A percentile compares a stretch with the other conserved stretches of the same genome.
Evolutionary conservation across 2,113 vertebrate species (phyloP).

Genomic region (zebrafish (Danio rerio)): GRCz12tu NC_133182.1:13457001-13457500

Average conservation of each 20-base stretch:
- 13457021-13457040: not conserved
- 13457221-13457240: not conserved
- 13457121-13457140: not conserved
- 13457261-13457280: too few relatives aligned
- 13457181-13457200: not conserved
- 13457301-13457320: too few relatives aligned
- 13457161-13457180: not conserved
- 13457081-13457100: not conserved
- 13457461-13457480: too few relatives aligned
- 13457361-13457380: too few relatives aligned
- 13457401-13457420: too few relatives aligned
- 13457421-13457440: too few relatives aligned
- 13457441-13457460: too few relatives aligned
- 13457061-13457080: not conserved
- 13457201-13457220: not conserved
- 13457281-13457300: too few relatives aligned
- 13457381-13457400: too few relatives aligned
- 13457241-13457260: not conserved
- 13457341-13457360: too few relatives aligned
- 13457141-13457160: not conserved
- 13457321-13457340: too few relatives aligned
- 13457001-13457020: not conserved
- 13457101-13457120: not conserved
- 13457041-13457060: slow-evolving; percentile 14
- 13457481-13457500: too few relatives aligned